A percentile compares a stretch with the other conserved stretches of the same genome.
phyloP scores from a whole-genome alignment of 2,113 vertebrate genomes.

The Procavia capensis region DNA sequence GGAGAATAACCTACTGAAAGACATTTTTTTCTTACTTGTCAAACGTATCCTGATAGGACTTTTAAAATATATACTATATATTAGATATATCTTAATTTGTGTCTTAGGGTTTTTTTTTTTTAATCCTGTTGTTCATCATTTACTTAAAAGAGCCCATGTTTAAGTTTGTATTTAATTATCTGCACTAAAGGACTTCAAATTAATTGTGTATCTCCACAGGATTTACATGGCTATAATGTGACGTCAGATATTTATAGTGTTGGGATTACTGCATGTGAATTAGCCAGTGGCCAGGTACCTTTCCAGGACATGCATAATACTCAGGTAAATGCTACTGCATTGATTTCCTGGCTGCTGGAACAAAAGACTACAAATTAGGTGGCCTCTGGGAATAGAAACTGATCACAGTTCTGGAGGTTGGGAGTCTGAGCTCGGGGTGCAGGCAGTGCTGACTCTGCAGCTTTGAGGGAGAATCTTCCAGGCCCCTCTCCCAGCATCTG shows the following conservation, averaged over 20 bases:
- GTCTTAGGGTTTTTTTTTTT: neutral
- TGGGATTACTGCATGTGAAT: conserved; percentile 97
- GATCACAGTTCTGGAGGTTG: neutral
- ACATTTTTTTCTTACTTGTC: conserved; percentile 48
- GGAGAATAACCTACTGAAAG: conserved; percentile 58
- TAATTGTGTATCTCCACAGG: conserved; percentile 86
- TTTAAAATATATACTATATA: neutral
- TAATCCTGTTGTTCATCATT: conserved; percentile 32
- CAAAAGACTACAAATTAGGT: neutral
- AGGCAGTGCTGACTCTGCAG: neutral
- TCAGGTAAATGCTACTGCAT: conserved; percentile 88
- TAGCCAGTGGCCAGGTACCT: conserved; percentile 96
- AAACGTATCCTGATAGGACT: conserved; percentile 52
- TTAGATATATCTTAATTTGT: conserved; percentile 58
- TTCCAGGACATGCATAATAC: conserved; percentile 97
- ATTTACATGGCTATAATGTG: conserved; percentile 97
- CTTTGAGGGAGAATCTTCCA: neutral
- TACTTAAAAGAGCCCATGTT: conserved; percentile 44
- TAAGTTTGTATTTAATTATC: neutral
- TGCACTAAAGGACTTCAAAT: conserved; percentile 60
- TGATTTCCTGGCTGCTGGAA: neutral
- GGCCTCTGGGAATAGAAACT: neutral
- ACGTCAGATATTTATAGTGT: conserved; percentile 99
- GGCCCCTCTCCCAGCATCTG: neutral
- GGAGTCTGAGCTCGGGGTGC: neutral